phyloP scores from a whole-genome alignment of 2,797 vertebrate genomes.

The Spea hammondii region DNA sequence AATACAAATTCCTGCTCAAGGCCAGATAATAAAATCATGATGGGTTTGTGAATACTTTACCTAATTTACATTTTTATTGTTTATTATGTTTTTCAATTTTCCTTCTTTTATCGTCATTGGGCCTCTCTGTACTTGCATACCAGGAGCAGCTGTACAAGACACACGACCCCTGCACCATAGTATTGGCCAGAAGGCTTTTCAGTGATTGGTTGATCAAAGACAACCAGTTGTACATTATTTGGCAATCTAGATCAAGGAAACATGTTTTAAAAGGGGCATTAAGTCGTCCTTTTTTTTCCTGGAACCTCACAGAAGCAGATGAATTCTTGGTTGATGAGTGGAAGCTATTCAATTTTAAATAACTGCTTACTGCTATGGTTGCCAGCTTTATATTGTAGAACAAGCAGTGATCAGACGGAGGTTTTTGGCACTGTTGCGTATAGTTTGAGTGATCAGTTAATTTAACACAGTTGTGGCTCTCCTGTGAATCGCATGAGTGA shows the following conservation, averaged over 20 bases:
- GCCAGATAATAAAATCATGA: slow-evolving; percentile 65
- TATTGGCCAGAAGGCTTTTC: slow-evolving; percentile 19
- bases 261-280: slow-evolving; percentile 18
- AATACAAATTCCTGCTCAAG: slow-evolving; percentile 65
- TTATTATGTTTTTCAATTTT: slow-evolving; percentile 68
- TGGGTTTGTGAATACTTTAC: slow-evolving; percentile 62
- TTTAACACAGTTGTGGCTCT: neutral
- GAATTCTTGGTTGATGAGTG: neutral
- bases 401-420: neutral
- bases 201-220: slow-evolving; percentile 26
- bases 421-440: neutral
- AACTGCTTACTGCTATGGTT: neutral
- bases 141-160: slow-evolving; percentile 66
- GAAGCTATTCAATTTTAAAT: slow-evolving; percentile 12
- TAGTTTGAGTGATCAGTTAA: neutral
- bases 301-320: slow-evolving; percentile 10
- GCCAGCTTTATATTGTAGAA: slow-evolving; percentile 3
- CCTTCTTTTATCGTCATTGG: slow-evolving; percentile 64
- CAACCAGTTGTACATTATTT: slow-evolving; percentile 11
- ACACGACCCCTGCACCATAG: slow-evolving; percentile 24
- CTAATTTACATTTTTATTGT: slow-evolving; percentile 66
- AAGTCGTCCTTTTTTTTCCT: slow-evolving; percentile 8
- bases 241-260: slow-evolving; percentile 24
- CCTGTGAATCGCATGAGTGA: neutral
- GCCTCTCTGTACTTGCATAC: slow-evolving; percentile 64